Evolutionary conservation across 2,797 vertebrate genomes (phyloP).

Genomic region (Gymnoscopelus braueri): DNA sequence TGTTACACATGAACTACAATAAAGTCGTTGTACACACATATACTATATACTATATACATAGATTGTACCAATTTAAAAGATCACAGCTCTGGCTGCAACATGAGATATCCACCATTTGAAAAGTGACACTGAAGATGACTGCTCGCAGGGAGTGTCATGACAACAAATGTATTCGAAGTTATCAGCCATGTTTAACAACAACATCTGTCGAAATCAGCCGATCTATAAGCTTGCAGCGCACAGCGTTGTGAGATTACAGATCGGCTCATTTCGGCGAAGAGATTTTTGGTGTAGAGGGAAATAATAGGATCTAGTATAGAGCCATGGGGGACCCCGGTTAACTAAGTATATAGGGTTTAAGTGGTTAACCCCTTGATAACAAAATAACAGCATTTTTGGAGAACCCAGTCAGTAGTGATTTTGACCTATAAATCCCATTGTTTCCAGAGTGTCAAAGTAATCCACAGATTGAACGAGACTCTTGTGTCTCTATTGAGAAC

Average conservation of each 20-base stretch:
- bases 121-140: not conserved
- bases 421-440: too few species aligned
- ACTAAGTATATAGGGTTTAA: too few species aligned
- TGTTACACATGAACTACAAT: slow-evolving; percentile 46
- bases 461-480: not conserved
- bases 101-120: slow-evolving; percentile 35
- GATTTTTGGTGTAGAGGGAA: too few species aligned
- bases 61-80: slow-evolving; percentile 37
- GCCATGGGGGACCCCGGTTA: too few species aligned
- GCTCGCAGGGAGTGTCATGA: slow-evolving; percentile 22
- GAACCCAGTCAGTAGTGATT: slow-evolving; percentile 18
- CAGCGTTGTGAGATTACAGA: too few species aligned
- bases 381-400: slow-evolving; percentile 34
- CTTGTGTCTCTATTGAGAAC: slow-evolving; percentile 27
- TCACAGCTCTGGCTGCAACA: slow-evolving; percentile 1
- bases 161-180: slow-evolving; percentile 21
- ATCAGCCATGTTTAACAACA: slow-evolving; percentile 22
- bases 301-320: too few species aligned
- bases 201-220: too few species aligned
- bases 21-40: slow-evolving; percentile 60
- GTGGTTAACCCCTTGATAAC: slow-evolving; percentile 23
- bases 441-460: not conserved
- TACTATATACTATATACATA: slow-evolving; percentile 56
- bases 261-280: too few species aligned
- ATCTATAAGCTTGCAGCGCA: too few species aligned